Evolutionary conservation across 2,797 vertebrate genomes (phyloP).

Genomic region (Oryzias dopingdopingensis): DNA sequence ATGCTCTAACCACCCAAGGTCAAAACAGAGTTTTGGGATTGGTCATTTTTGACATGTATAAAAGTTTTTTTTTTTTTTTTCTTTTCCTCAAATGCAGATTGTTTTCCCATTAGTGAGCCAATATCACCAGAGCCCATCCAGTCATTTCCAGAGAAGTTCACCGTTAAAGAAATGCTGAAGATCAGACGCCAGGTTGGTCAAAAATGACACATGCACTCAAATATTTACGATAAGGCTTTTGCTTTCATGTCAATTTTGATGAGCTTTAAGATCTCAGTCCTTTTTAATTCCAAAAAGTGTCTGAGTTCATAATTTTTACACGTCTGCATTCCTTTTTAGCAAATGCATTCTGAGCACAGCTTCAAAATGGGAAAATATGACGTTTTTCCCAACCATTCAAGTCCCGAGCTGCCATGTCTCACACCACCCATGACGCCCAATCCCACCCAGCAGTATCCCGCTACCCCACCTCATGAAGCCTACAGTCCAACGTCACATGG

Average conservation of each 20-base stretch:
- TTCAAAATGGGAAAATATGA: constrained; percentile 5
- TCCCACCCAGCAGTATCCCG: fast-evolving
- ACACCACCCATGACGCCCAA: neutral
- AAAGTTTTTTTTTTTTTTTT: neutral
- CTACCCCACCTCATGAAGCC: neutral
- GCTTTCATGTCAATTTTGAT: too few species aligned
- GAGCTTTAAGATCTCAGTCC: neutral
- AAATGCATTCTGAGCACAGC: neutral
- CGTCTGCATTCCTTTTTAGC: constrained; percentile 22
- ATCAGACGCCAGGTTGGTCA: constrained; percentile 32
- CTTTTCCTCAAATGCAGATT: constrained; percentile 3
- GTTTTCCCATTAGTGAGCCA: neutral
- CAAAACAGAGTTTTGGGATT: too few species aligned
- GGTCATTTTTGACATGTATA: too few species aligned
- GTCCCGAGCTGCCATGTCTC: neutral
- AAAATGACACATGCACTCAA: neutral
- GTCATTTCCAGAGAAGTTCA: constrained; percentile 19
- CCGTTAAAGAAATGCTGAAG: constrained; percentile 51
- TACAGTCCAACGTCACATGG: neutral
- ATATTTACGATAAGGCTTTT: too few species aligned
- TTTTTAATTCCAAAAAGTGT: too few species aligned
- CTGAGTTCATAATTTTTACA: too few species aligned
- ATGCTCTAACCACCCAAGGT: too few species aligned
- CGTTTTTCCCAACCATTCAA: fast-evolving
- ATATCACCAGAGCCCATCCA: neutral